Base-by-base conservation (phyloP, 1,140 invertebrate genomes). In the Plectrocnemia conspersa region DNA sequence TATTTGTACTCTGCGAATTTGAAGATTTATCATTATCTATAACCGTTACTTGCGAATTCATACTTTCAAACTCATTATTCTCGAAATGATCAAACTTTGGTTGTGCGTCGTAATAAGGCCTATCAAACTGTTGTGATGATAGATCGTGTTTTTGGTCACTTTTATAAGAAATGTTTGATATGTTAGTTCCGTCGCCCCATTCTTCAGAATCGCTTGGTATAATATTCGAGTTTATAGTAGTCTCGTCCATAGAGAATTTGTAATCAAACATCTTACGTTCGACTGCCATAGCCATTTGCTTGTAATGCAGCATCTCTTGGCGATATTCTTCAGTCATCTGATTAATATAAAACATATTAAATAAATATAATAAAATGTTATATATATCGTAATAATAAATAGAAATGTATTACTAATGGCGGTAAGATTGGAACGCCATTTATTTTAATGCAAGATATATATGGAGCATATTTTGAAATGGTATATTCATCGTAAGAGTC, bases 221-320 rank as follows among this genome's bases (percentile, higher is more conserved):
- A 19, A 56, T 52, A 27, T 52, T 56, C 3, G 58, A 56, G 33
- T 50, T 52, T 13, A 56, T 36, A 3, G 54, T 60, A 18, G 42
- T 54, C 33, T 60, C 54, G 23, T 60, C 58, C 47, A 56, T 16
- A 19, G 53, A 59, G 16, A 56, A 40, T 44, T 63, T 66, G 23
- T 75, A 52, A 24, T 62, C 60, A n/a, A 35, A 47, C 29, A 76
- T 72, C 48, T 72, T 68, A 61, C 78, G 73, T 56, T 81, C 79
- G 21, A 81, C 73, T 62, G 75, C 74, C 58, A 80, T 62, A 7
- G 83, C 82, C 32, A 82, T 63, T 47, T 81, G 68, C 59, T 77
- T 82, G 61, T 83, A 83, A 52, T 78, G 78, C 48, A 74, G 71
- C 77, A 84, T 82, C 66, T 85, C 82, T 62, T 77, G 74, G 45